Evolutionary conservation across 2,888 invertebrate species (phyloP), one percentile per base, ranked within the genome.

Genomic region (Eubasilissa splendida): DNA sequence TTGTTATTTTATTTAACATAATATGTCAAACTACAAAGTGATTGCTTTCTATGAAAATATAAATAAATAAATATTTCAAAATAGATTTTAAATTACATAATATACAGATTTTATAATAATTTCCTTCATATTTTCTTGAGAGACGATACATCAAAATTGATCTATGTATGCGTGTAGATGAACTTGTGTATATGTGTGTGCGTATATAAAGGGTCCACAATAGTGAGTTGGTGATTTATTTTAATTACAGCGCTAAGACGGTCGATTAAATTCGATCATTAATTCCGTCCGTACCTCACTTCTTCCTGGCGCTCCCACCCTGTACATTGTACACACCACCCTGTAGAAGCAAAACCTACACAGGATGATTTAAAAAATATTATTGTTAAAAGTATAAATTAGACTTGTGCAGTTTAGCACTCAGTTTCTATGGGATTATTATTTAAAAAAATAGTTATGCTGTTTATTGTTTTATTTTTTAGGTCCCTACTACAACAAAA

Each of bases 251-350:
- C 80, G 80, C 83, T 82, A 83, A 83, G 83, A 83, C 79, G 83
- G 80, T 82, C 83, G 83, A 83, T 83, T 83, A 82, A 82, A 83
- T 79, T 83, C 81, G 80, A 82, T 83, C 83, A 83, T 83, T 83
- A 83, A 83, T 83, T 80, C 80, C 77, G 71, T 78, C 81, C 83
- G 77, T 77, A 79, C 81, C 82, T 77, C 76, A 73, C 75, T 79
- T 80, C 77, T 75, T 75, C 76, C 60, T 75, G 59, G 53, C 73
- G 14, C 80, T 63, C n/a, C 74, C 76, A 65, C 79, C 76, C 80
- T 74, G 52, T 58, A 58, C 22, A 70, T 53, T 53, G 14, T 3
- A 63, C 33, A 50, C 54, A 70, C 70, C 70, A 50, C 42, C 42
- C 42, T 42, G 42, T 42, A 42, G 42, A 5, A 42, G 3, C 42